Evolutionary conservation across 2,797 vertebrate genomes (phyloP).

Genomic region (Eulemur coronatus): DNA sequence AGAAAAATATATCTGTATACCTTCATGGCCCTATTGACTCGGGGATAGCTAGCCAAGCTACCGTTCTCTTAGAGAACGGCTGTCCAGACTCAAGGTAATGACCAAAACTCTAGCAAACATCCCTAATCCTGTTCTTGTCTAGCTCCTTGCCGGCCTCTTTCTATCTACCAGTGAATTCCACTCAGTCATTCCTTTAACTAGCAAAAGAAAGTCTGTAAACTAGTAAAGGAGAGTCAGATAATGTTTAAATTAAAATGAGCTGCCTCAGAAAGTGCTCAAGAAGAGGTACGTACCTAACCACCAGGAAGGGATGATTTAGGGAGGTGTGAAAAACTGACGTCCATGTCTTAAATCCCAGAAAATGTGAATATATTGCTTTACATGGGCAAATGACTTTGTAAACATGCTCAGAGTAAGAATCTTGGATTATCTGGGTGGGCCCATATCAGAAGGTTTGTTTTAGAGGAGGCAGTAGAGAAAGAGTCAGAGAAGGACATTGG

Average conservation of each 20-base stretch:
- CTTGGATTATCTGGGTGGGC: background rate
- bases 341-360: background rate
- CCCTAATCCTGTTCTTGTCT: background rate
- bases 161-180: no score
- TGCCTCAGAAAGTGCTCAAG: background rate
- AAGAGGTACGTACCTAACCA: background rate
- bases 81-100: background rate
- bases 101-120: background rate
- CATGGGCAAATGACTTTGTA: background rate
- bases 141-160: background rate
- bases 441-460: background rate
- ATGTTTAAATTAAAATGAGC: background rate
- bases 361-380: background rate
- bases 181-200: background rate
- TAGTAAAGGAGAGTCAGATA: background rate
- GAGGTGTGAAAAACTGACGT: background rate
- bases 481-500: background rate
- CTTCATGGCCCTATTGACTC: background rate
- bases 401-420: background rate
- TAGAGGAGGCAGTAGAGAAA: background rate
- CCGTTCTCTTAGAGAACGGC: background rate
- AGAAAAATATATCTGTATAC: background rate
- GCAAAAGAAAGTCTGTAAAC: background rate
- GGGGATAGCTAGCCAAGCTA: background rate
- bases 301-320: background rate